Conservation (phyloP, 2,797 vertebrate genomes). For the Fringilla coelebs region DNA sequence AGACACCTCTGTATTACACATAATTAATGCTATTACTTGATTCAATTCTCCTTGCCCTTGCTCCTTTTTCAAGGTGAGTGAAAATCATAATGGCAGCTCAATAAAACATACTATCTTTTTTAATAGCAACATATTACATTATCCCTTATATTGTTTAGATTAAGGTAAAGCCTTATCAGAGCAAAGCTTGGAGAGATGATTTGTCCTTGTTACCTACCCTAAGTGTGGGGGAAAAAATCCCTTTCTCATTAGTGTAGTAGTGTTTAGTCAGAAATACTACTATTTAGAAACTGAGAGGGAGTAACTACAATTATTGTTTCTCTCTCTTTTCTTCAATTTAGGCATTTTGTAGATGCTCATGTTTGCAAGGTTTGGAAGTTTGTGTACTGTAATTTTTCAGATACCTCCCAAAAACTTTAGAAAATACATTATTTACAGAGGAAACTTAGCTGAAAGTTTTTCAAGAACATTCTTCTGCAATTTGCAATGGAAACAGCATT, state of each 20-base stretch:
- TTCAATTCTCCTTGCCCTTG: neutral
- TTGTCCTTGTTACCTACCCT: neutral
- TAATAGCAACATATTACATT: neutral
- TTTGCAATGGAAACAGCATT: neutral
- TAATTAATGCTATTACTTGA: neutral
- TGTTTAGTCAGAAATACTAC: neutral
- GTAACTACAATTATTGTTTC: neutral
- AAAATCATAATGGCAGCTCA: neutral
- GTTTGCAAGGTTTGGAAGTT: neutral
- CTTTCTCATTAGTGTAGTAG: neutral
- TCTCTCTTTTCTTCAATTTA: neutral
- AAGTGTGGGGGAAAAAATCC: neutral
- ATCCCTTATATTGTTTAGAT: neutral
- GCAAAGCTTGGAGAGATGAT: neutral
- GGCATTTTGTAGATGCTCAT: neutral
- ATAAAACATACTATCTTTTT: neutral
- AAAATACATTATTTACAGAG: neutral
- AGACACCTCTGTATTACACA: neutral
- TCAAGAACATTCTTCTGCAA: neutral
- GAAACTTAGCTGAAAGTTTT: neutral
- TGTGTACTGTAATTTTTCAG: neutral
- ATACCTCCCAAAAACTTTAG: neutral
- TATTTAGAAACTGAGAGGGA: neutral
- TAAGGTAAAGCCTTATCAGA: neutral
- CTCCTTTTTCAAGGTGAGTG: neutral